Conservation (phyloP, 2,113 vertebrate species). For the Eublepharis macularius region DNA sequence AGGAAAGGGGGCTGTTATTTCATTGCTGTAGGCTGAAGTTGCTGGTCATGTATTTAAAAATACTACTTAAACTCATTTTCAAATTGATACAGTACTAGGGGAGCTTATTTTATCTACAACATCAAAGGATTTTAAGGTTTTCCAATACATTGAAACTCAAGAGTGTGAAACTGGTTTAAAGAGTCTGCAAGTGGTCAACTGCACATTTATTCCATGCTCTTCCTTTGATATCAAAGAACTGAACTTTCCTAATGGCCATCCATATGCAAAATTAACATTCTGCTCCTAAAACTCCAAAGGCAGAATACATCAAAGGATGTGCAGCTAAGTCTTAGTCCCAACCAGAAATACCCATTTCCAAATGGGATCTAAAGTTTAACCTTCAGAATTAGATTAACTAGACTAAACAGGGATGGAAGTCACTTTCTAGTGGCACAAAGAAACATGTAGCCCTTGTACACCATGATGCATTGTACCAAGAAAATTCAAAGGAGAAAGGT, state of each 20-base stretch:
- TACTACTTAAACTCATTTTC: constrained; percentile 1
- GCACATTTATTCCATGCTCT: neutral
- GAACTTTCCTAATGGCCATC: neutral
- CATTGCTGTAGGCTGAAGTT: neutral
- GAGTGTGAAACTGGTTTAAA: neutral
- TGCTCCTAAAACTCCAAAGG: neutral
- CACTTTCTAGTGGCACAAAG: neutral
- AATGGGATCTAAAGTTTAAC: neutral
- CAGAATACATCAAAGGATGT: neutral
- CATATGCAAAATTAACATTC: constrained; percentile 9
- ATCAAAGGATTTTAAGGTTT: constrained; percentile 1
- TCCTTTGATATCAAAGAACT: neutral
- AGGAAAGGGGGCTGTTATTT: neutral
- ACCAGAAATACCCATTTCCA: neutral
- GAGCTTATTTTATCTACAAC: neutral
- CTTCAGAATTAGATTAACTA: neutral
- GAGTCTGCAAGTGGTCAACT: neutral
- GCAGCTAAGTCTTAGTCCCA: neutral
- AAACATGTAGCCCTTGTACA: neutral
- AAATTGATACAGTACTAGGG: neutral
- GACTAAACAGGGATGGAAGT: neutral
- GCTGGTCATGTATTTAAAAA: neutral
- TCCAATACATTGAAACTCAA: neutral
- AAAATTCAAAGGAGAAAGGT: neutral
- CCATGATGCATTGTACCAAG: neutral